Evolutionary conservation across 30 jellyfish, hydroid and myxozoan genomes (phyloP).

Genomic region (Pseudorhiza aurosa): DNA sequence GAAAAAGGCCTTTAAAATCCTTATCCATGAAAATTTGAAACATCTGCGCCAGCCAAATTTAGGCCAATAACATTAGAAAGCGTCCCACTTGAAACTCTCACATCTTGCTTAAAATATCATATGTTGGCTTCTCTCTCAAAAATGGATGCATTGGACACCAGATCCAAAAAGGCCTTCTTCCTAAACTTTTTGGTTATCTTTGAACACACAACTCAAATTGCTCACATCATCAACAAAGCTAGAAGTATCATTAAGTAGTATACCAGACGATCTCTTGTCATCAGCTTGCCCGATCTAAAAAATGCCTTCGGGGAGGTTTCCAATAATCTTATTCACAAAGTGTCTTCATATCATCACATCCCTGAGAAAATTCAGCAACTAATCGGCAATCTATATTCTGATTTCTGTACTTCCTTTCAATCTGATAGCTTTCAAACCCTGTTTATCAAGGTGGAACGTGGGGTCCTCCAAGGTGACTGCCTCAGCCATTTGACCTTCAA

Average conservation of each 20-base stretch:
- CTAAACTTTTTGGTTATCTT: no score
- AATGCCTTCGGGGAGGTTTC: background rate
- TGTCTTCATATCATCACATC: background rate
- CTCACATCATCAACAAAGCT: no score
- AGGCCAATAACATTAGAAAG: background rate
- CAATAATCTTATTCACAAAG: background rate
- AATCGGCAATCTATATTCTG: background rate
- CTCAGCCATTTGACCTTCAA: no score
- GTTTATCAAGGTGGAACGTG: background rate
- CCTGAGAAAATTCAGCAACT: background rate
- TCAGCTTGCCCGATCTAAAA: background rate
- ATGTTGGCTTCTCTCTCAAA: no score
- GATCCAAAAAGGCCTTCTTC: no score
- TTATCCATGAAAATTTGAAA: background rate
- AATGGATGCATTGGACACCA: no score
- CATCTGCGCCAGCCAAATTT: background rate
- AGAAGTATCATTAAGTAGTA: no score
- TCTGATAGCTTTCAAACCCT: background rate
- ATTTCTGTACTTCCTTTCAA: background rate
- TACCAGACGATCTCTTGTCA: background rate
- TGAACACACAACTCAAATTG: no score
- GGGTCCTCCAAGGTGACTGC: slow-evolving; percentile 1
- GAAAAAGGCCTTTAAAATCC: background rate
- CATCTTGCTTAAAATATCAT: no score
- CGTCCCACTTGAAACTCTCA: no score